Conservation (phyloP, 2,113 vertebrate species). For the Anas platyrhynchos region DNA sequence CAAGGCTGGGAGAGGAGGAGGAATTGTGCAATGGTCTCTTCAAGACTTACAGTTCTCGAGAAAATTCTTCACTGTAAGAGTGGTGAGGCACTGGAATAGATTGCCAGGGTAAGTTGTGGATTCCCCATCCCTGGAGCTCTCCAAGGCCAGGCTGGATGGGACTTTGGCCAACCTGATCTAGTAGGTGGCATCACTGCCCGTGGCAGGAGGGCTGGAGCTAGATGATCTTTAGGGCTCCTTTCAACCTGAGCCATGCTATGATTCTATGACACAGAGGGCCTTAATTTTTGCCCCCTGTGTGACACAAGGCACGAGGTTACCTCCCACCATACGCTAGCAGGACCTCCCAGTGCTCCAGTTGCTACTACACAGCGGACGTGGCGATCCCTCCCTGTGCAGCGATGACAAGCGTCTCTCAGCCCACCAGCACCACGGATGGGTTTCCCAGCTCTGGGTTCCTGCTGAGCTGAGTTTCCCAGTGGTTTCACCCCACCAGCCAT, state of each 20-base stretch:
- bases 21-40: neutral
- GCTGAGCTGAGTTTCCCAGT: accelerated
- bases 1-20: neutral
- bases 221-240: too few species aligned
- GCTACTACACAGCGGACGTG: too few species aligned
- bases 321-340: neutral
- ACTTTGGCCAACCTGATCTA: too few species aligned
- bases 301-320: accelerated
- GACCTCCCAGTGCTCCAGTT: neutral
- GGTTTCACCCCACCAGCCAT: accelerated
- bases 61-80: too few species aligned
- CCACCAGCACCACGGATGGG: accelerated
- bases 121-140: too few species aligned
- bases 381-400: accelerated
- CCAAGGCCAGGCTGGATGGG: too few species aligned
- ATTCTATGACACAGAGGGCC: neutral
- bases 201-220: too few species aligned
- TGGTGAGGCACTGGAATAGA: too few species aligned
- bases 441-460: neutral
- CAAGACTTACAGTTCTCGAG: neutral
- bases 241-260: too few species aligned
- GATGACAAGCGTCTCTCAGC: neutral
- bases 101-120: too few species aligned
- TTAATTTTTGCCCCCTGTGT: neutral
- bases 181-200: too few species aligned